phyloP scores from a whole-genome alignment of 2,113 vertebrate genomes.

The Halichoeres trimaculatus region DNA sequence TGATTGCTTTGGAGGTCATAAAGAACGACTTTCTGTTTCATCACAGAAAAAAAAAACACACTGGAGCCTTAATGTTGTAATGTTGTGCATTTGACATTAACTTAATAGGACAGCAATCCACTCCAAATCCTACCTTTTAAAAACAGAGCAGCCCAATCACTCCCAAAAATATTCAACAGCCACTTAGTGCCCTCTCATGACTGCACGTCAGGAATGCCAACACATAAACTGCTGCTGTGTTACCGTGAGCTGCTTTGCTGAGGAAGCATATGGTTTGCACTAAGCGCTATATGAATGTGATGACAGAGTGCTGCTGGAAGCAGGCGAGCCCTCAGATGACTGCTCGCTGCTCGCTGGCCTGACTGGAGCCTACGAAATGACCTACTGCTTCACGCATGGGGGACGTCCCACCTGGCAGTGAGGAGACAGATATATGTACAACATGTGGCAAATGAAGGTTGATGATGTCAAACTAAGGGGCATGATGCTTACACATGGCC shows the following conservation, averaged over 20 bases:
- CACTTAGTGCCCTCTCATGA: conserved; percentile 58
- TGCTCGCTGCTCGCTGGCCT: conserved; percentile 49
- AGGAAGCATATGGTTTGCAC: conserved; percentile 66
- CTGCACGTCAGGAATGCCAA: conserved; percentile 72
- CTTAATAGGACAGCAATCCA: conserved; percentile 52
- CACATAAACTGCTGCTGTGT: conserved; percentile 73
- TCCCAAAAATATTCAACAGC: conserved; percentile 65
- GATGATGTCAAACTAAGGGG: conserved; percentile 18
- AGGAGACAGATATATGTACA: conserved; percentile 19
- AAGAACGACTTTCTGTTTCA: too few relatives aligned
- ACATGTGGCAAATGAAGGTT: conserved; percentile 32
- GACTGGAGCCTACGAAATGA: conserved; percentile 53
- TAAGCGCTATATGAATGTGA: conserved; percentile 65
- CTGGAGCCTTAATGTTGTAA: neutral
- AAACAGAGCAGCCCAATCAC: conserved; percentile 30
- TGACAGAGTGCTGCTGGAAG: conserved; percentile 71
- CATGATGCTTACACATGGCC: too few relatives aligned
- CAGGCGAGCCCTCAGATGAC: conserved; percentile 56
- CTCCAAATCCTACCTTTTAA: conserved; percentile 53
- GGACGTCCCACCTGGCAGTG: conserved; percentile 41
- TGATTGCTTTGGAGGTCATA: too few relatives aligned
- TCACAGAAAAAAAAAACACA: neutral
- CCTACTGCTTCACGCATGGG: conserved; percentile 39
- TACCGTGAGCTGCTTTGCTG: conserved; percentile 46
- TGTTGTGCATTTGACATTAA: conserved; percentile 43